Percentiles rank a stretch among this genome's conserved stretches.
phyloP scores from a whole-genome alignment of 2,797 vertebrate species.

The Benthosema pterotum region DNA sequence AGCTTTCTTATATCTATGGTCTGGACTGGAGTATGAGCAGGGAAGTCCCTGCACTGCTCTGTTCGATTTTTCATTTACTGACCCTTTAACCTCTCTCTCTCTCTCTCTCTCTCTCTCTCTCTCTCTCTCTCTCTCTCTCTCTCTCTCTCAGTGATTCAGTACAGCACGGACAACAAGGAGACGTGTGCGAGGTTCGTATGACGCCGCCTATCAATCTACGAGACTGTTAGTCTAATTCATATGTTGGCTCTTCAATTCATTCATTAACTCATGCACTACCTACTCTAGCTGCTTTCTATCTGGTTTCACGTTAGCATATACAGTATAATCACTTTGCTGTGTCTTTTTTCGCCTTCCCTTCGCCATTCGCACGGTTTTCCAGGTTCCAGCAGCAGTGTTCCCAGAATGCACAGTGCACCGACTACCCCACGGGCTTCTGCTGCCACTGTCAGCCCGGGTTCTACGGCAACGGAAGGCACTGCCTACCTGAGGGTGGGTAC shows the following conservation, averaged over 20 bases:
- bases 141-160: constrained; percentile 66
- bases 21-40: no score
- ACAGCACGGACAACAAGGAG: constrained; percentile 73
- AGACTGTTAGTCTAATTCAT: neutral
- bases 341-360: neutral
- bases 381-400: constrained; percentile 86
- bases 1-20: no score
- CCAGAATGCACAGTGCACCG: constrained; percentile 86
- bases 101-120: constrained; percentile 7
- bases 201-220: neutral
- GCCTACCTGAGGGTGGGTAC: constrained; percentile 87
- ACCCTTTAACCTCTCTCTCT: no score
- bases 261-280: neutral
- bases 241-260: neutral
- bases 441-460: constrained; percentile 89
- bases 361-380: neutral
- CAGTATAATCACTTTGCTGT: no score
- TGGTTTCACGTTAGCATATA: neutral
- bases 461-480: constrained; percentile 91
- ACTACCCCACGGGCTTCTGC: constrained; percentile 89
- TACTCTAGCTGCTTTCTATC: constrained; percentile 5
- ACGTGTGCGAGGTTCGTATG: constrained; percentile 66
- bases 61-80: no score
- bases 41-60: no score
- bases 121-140: constrained; percentile 13